Evolutionary conservation across 2,888 invertebrate species (phyloP), one percentile per base, ranked within the genome.

Genomic region (Drosophila recens): DNA sequence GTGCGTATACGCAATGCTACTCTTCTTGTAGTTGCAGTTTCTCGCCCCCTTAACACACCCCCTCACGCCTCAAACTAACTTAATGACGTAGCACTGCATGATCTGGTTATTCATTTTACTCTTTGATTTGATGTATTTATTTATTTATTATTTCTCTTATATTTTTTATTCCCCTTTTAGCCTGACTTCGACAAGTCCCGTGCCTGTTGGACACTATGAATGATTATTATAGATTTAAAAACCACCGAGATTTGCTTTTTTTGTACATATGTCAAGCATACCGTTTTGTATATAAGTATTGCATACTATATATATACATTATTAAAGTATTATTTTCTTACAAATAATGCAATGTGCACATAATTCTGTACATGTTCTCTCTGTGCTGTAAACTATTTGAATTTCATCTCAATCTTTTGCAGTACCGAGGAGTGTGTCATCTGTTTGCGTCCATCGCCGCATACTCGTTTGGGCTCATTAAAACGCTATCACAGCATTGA

Each of bases 1-100:
- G 96, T 96, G 94, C 89, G 86, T 86, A 86, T 86, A 87, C 72
- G 79, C 73, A 64, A 76, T 77, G 65, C 42, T 59, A 15, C 42
- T 59, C 20, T 23, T 38, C 46, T 43, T 34, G 62, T 70, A 79
- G 58, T 61, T 49, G 54, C 77, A 65, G 42, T 15, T 46, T 5
- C 15, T 57, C 56, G 49, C 42, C 40, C 13, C 10, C 23, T n/a
- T 59, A 20, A 49, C 48, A 43, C 34, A 56, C 6, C 6, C 42
- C 17, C 33, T 15, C 56, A 54, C 52, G 5, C 40, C 58, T 59
- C 43, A 6, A 54, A 78, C 79, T 67, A 67, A 78, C 57, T 15
- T 3, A 57, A 57, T 33, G 57, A 61, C 56, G 33, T 27, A 43
- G 40, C n/a, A 40, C 42, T 59, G 79, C 74, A 78, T 72, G 79